phyloP scores from a whole-genome alignment of 2,888 invertebrate species.

The Drosophila paranaensis region DNA sequence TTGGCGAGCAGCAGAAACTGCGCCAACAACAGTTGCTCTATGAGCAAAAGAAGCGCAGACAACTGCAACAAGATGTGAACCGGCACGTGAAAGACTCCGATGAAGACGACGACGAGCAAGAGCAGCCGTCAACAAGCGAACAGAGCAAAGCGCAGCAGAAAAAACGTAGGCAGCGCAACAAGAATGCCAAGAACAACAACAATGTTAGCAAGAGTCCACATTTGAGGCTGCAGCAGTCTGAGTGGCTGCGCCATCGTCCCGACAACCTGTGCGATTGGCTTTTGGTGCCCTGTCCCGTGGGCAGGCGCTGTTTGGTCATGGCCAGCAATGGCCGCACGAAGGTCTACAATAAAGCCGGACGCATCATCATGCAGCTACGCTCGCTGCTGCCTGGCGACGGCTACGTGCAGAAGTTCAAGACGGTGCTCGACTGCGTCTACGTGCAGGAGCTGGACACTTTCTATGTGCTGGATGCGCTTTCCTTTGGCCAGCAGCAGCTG shows the following conservation, averaged over 20 bases:
- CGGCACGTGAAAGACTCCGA: constrained; percentile 39
- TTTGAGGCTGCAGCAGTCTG: constrained; percentile 92
- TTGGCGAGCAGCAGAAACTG: constrained; percentile 66
- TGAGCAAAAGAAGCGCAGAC: constrained; percentile 81
- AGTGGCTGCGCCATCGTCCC: constrained; percentile 96
- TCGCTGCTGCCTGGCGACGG: constrained; percentile 80
- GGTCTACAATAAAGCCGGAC: constrained; percentile 89
- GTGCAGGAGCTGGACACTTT: constrained; percentile 86
- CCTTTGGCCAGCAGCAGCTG: constrained; percentile 80
- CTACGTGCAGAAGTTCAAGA: constrained; percentile 46
- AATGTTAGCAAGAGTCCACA: constrained; percentile 22
- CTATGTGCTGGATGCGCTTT: constrained; percentile 91
- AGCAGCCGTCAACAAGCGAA: constrained; percentile 1
- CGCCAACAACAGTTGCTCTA: constrained; percentile 74
- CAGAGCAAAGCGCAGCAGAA: constrained; percentile 22
- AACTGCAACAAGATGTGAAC: constrained; percentile 69
- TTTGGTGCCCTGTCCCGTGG: constrained; percentile 92
- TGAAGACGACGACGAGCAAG: constrained; percentile 11
- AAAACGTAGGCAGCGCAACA: constrained; percentile 20
- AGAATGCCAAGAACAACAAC: constrained; percentile 31
- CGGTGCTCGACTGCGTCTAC: constrained; percentile 93
- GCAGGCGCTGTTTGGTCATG: constrained; percentile 92
- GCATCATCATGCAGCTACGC: constrained; percentile 86
- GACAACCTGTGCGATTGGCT: constrained; percentile 91
- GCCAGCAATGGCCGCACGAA: constrained; percentile 89